Evolutionary conservation across 1,140 invertebrate species (phyloP).

Genomic region (Temnothorax curvispinosus): DNA sequence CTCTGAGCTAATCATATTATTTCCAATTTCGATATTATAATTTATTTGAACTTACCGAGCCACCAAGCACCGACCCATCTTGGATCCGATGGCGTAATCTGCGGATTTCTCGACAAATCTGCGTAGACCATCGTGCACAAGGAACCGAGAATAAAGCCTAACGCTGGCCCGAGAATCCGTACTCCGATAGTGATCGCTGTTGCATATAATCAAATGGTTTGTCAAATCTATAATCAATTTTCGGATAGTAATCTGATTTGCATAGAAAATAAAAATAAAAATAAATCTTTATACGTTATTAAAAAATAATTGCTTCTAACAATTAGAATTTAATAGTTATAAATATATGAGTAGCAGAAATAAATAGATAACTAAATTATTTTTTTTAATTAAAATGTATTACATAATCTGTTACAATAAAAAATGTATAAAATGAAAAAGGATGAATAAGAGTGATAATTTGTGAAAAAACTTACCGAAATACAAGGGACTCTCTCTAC

Average conservation of each 20-base stretch:
- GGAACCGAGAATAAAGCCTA: constrained; percentile 96
- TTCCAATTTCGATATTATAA: background rate
- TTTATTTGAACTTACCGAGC: constrained; percentile 88
- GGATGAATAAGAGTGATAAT: background rate
- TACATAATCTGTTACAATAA: background rate
- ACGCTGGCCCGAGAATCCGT: constrained; percentile 94
- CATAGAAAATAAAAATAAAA: background rate
- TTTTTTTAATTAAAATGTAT: background rate
- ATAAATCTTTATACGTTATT: background rate
- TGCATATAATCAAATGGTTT: constrained; percentile 72
- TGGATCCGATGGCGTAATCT: constrained; percentile 93
- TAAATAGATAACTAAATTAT: background rate
- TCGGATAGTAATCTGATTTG: background rate
- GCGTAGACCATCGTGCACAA: constrained; percentile 95
- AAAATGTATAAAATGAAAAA: background rate
- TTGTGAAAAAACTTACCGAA: constrained; percentile 89
- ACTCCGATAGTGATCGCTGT: constrained; percentile 96
- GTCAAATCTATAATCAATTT: background rate
- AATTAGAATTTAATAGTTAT: background rate
- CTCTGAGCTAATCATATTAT: background rate
- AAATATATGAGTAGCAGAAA: background rate
- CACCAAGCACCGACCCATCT: constrained; percentile 97
- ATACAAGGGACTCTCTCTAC: constrained; percentile 96
- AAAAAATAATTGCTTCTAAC: background rate
- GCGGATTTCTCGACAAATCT: constrained; percentile 91